These are phyloP conservation scores for Tangara arthus DNA, from an alignment of 2,797 vertebrate genomes.

Conservation along the genomic window DNA sequence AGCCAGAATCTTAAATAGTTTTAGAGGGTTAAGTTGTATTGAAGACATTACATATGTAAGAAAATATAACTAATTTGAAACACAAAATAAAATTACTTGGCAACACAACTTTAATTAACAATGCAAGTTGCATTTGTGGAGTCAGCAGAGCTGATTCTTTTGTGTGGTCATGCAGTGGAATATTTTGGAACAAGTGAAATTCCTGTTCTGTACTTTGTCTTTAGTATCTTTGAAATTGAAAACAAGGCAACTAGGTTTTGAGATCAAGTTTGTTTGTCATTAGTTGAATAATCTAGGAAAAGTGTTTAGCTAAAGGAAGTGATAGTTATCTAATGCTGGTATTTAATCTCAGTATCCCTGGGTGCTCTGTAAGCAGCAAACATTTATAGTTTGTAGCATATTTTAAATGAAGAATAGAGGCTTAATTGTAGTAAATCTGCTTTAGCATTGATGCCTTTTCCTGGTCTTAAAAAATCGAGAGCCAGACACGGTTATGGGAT, in stretches of 20 bases:
- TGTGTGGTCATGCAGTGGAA: not conserved
- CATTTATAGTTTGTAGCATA: fast-evolving
- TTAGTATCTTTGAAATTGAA: not conserved
- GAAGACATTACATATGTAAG: not conserved
- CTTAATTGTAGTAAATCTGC: not conserved
- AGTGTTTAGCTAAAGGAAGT: not conserved
- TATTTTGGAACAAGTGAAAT: not conserved
- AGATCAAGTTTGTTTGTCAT: not conserved
- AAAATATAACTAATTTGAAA: not conserved
- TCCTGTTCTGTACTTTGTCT: not conserved
- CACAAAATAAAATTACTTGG: not conserved
- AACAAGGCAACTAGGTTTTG: not conserved
- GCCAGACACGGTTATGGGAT: not conserved
- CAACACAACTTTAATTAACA: not conserved
- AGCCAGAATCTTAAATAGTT: not conserved
- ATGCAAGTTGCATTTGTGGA: not conserved
- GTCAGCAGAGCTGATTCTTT: not conserved
- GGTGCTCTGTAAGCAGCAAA: not conserved
- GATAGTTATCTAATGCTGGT: not conserved
- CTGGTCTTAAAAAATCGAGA: not conserved
- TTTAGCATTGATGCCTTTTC: not conserved
- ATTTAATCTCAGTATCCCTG: not conserved
- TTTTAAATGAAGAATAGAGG: not conserved
- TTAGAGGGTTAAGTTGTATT: not conserved
- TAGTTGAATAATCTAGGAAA: not conserved